phyloP scores from a whole-genome alignment of 2,797 vertebrate species.

The Babyrousa celebensis region DNA sequence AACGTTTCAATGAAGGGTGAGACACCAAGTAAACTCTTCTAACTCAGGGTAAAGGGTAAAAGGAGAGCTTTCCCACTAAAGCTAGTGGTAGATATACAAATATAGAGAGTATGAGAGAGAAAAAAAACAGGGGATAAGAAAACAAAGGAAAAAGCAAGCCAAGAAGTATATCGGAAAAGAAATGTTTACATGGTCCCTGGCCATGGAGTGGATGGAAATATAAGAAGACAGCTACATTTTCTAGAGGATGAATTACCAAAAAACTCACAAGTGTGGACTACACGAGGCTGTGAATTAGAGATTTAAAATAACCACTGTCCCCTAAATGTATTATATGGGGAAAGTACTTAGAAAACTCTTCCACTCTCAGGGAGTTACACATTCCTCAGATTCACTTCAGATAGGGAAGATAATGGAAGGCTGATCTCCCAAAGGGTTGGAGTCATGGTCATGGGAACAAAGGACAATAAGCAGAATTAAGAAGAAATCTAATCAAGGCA shows the following conservation, averaged over 20 bases:
- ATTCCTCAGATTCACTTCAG: neutral
- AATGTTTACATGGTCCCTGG: neutral
- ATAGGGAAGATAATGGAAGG: neutral
- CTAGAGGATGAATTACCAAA: neutral
- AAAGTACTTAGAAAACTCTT: constrained; percentile 34
- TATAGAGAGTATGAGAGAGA: neutral
- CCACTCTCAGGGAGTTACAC: neutral
- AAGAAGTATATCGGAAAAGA: constrained; percentile 2
- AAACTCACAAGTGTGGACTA: neutral
- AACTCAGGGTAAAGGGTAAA: neutral
- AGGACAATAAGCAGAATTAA: neutral
- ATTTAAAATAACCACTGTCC: neutral
- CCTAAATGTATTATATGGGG: neutral
- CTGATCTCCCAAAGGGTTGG: neutral
- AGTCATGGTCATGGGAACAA: neutral
- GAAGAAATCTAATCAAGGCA: neutral
- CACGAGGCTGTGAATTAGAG: neutral
- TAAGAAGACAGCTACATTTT: constrained; percentile 32
- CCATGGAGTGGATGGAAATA: neutral
- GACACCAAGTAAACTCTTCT: constrained; percentile 15
- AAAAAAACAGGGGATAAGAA: neutral
- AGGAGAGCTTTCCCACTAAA: neutral
- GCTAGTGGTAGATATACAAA: neutral
- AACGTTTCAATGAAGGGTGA: neutral
- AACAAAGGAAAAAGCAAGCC: constrained; percentile 43